Percentiles rank a stretch among this genome's conserved stretches.
phyloP scores from a whole-genome alignment of 1,140 invertebrate species.

The Achroia grisella region DNA sequence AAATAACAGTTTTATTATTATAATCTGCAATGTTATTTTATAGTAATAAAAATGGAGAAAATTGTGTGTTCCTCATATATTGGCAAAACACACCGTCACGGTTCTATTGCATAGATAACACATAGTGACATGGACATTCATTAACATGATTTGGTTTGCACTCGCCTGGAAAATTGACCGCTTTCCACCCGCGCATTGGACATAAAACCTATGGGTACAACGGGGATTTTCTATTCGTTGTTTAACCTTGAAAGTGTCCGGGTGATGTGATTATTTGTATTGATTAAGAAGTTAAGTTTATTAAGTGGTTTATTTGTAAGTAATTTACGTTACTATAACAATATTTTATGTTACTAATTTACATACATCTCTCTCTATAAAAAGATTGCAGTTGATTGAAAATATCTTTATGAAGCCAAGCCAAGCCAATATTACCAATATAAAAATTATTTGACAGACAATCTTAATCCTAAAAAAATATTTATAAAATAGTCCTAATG shows the following conservation, averaged over 20 bases:
- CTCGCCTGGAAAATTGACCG: conserved; percentile 34
- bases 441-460: too few species aligned
- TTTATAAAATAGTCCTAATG: too few species aligned
- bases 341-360: too few species aligned
- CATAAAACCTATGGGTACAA: conserved; percentile 37
- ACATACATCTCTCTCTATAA: too few species aligned
- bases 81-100: conserved; percentile 11
- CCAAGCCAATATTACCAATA: too few species aligned
- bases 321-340: too few species aligned
- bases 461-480: too few species aligned
- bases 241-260: conserved; percentile 22
- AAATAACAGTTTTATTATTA: too few species aligned
- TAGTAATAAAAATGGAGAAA: conserved; percentile 3
- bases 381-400: too few species aligned
- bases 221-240: conserved; percentile 20
- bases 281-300: conserved; percentile 1
- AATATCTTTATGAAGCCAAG: too few species aligned
- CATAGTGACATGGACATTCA: conserved; percentile 21
- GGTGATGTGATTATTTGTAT: not conserved
- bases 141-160: conserved; percentile 47
- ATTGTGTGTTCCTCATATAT: not conserved
- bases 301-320: conserved; percentile 5
- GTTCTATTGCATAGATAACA: conserved; percentile 10
- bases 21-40: not conserved
- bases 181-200: conserved; percentile 23